Conservation (phyloP, 2,888 invertebrate genomes). For the Agonopterix heracliana region DNA sequence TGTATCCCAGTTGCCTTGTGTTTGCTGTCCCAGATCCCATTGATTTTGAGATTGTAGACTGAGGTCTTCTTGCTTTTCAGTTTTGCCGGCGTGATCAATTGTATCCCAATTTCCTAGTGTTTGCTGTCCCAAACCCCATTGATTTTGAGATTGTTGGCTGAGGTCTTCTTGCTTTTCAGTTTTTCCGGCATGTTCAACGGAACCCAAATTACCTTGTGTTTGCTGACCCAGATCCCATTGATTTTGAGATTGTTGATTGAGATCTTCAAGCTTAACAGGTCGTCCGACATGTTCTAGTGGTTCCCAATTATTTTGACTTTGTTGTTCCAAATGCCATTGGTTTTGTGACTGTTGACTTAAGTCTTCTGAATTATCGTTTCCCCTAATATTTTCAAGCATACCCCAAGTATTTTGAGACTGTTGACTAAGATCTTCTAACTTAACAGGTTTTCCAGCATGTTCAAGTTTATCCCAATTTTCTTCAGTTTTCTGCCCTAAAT, state of each 20-base stretch:
- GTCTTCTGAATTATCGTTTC: not conserved
- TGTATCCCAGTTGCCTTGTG: no score
- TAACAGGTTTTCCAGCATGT: constrained; percentile 13
- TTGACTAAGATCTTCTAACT: constrained; percentile 13
- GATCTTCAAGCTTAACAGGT: not conserved
- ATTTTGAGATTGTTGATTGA: constrained; percentile 23
- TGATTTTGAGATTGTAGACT: no score
- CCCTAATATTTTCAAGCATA: no score
- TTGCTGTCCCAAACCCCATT: no score
- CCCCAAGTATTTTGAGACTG: not conserved
- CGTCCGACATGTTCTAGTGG: not conserved
- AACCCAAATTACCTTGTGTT: no score
- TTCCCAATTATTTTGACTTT: no score
- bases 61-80: no score
- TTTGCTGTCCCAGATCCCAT: no score
- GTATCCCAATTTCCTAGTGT: no score
- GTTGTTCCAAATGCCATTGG: constrained; percentile 25
- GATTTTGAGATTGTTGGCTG: not conserved
- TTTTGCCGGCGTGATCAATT: no score
- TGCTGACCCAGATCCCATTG: constrained; percentile 25
- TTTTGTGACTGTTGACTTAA: constrained; percentile 17
- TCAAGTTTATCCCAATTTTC: constrained; percentile 2
- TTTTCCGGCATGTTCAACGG: not conserved
- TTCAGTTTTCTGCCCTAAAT: constrained; percentile 15
- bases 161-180: not conserved